A percentile compares a stretch with the other conserved stretches of the same genome.
Conservation (phyloP, 2,888 invertebrate genomes). For the Hololepta plana region DNA sequence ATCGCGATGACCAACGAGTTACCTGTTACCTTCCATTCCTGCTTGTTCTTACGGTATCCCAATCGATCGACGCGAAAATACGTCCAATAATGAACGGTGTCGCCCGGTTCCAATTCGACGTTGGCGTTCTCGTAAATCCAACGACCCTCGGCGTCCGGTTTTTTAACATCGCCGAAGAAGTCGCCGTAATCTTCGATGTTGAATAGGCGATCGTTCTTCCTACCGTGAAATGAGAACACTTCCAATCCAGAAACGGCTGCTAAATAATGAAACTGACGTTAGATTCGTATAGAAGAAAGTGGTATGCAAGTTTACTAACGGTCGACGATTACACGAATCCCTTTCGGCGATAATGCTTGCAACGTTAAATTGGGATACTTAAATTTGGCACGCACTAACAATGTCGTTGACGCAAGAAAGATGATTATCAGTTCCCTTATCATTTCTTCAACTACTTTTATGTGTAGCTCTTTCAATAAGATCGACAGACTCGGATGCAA, state of each 20-base stretch:
- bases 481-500: too few relatives aligned
- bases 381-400: too few relatives aligned
- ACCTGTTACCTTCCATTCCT: slow-evolving; percentile 28
- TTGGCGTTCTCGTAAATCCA: slow-evolving; percentile 35
- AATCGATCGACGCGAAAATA: slow-evolving; percentile 33
- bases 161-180: slow-evolving; percentile 29
- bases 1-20: too few relatives aligned
- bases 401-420: too few relatives aligned
- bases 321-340: too few relatives aligned
- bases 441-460: too few relatives aligned
- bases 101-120: slow-evolving; percentile 29
- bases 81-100: slow-evolving; percentile 41
- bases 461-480: too few relatives aligned
- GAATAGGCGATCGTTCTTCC: slow-evolving; percentile 34
- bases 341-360: slow-evolving; percentile 26
- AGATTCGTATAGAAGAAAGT: too few relatives aligned
- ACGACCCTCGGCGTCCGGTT: slow-evolving; percentile 25
- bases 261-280: too few relatives aligned
- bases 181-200: slow-evolving; percentile 33
- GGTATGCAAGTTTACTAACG: too few relatives aligned
- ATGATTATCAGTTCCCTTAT: too few relatives aligned
- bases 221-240: slow-evolving; percentile 46
- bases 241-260: slow-evolving; percentile 32
- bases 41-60: slow-evolving; percentile 29
- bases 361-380: slow-evolving; percentile 23